Conservation (phyloP, 2,797 vertebrate genomes). For the Streptopelia turtur region DNA sequence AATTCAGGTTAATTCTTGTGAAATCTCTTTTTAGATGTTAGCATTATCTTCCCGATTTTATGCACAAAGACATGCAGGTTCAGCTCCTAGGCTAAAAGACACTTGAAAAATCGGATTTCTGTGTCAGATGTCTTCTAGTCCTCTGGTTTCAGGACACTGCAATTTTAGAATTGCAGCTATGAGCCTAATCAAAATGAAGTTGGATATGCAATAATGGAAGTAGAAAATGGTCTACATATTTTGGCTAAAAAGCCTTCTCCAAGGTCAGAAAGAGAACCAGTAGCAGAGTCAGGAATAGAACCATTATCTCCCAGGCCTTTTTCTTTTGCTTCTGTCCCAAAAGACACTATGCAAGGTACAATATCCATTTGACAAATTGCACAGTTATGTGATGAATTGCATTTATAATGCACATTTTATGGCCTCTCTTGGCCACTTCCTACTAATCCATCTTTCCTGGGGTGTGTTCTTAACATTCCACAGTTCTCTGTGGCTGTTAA, state of each 20-base stretch:
- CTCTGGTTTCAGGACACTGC: neutral
- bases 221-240: neutral
- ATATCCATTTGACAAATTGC: constrained; percentile 70
- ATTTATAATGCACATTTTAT: constrained; percentile 72
- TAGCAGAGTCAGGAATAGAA: constrained; percentile 64
- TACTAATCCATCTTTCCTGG: constrained; percentile 63
- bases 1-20: neutral
- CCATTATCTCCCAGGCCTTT: constrained; percentile 46
- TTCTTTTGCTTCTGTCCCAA: constrained; percentile 65
- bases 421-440: constrained; percentile 66
- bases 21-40: neutral
- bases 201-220: neutral
- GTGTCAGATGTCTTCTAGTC: neutral
- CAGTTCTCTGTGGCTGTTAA: constrained; percentile 45
- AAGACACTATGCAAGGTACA: constrained; percentile 57
- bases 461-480: constrained; percentile 58
- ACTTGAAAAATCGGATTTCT: neutral
- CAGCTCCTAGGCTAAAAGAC: neutral
- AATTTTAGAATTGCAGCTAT: neutral
- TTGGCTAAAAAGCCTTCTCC: constrained; percentile 37
- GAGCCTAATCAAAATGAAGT: neutral
- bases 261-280: constrained; percentile 62
- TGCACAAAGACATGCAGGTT: neutral
- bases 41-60: neutral
- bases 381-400: constrained; percentile 66